Evolutionary conservation across 2,888 invertebrate genomes (phyloP), one percentile per base, ranked within the genome.

Genomic region (Scaeva pyrastri): DNA sequence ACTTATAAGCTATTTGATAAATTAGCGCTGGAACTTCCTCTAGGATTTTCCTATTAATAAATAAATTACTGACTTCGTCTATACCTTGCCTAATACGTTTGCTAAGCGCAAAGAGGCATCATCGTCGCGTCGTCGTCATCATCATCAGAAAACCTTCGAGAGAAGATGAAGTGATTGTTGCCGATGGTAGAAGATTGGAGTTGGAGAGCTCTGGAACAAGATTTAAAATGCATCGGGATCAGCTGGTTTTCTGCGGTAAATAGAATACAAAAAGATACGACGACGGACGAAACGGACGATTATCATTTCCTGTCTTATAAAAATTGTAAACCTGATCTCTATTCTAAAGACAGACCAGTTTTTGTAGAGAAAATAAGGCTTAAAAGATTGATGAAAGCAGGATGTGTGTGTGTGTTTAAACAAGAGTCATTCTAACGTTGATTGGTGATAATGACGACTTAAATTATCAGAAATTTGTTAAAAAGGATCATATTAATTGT

Each of bases 1-100:
- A 60, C 84, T 84, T 66, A 48, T 72, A 75, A 71, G 64, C 71
- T 45, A 71, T 85, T 85, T 80, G 80, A 85, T 80, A 80, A 85
- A 76, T 85, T 85, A 76, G 66, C 66, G 60, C 66, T 68, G 72
- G 60, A 43, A 72, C 80, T 80, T 84, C 80, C 84, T 84, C 60
- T 68, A 66, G 58, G 66, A 84, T 72, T 72, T 75, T 76, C 64
- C 64, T 66, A 66, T 75, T 66, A 75, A 80, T 75, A 72, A 80
- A 82, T 64, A 68, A 68, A 39, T 50, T 36, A 31, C 45, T 31
- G 8, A 16, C 16, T 48, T 16, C n/a, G n/a, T 43, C 11, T 23
- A 10, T 14, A 11, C 16, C 10, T 12, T 14, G n/a, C n/a, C n/a
- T n/a, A n/a, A n/a, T n/a, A n/a, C n/a, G n/a, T n/a, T n/a, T n/a